Evolutionary conservation across 2,113 vertebrate genomes (phyloP), one percentile per base, ranked within the genome.

Genomic region (Motacilla tschutschensis): DNA sequence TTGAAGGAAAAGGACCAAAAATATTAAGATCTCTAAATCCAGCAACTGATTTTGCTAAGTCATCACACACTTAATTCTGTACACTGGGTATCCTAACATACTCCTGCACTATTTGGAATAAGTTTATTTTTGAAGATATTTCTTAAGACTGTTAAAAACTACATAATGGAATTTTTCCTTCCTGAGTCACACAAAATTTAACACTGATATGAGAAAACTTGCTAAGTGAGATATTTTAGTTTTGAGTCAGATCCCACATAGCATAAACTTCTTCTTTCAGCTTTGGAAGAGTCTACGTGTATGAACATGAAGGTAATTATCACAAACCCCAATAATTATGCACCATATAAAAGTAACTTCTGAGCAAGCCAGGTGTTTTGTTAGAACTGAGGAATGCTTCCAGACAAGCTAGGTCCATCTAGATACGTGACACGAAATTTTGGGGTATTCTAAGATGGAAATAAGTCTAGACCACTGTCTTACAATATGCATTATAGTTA

Each of bases 1-100:
- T 94, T 73, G 59, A 83, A 79, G 48, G 84, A 91, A 94, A 86
- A 69, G 28, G 26, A 71, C 33, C 71, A 64, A 69, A 85, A 76
- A 70, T 17, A 71, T 83, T 83, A 72, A 74, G 9, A 90, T 47
- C 10, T 73, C 64, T 73, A n/a, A 75, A 90, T 67, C 57, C 41
- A 84, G 75, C 35, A 88, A 44, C 14, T 55, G 48, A 48, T 63
- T 79, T 70, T 76, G 44, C 44, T 16, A 82, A 79, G 44, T 64
- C 44, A 57, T 66, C 71, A 82, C 31, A 83, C 38, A 58, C 35
- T 73, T 55, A 57, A 58, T 74, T 80, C 38, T 73, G 44, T 67
- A 65, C 24, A 48, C 15, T 47, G 46, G 5, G 18, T 46, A 79
- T 59, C 18, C 19, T 63, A 84, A 82, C 40, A 51, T 20, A 20